These are phyloP conservation scores for Oncorhynchus kisutch DNA, from an alignment of 2,113 vertebrate species.

Conservation along the genomic window DNA sequence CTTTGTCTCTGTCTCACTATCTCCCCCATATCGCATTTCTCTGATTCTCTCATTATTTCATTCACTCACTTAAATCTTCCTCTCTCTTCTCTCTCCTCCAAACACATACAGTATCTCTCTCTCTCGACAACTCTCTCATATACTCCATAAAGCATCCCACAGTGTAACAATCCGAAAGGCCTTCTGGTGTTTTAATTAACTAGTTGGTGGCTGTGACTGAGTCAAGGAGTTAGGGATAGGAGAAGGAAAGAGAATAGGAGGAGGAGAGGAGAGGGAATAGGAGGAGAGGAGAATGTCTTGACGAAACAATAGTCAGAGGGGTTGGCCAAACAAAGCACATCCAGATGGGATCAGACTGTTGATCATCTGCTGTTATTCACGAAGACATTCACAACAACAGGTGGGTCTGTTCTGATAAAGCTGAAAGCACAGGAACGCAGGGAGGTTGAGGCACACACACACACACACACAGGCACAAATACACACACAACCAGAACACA, in stretches of 20 bases:
- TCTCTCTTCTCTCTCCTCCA: background rate
- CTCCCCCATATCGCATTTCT: background rate
- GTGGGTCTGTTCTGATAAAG: constrained; percentile 5
- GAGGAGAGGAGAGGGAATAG: background rate
- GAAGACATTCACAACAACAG: background rate
- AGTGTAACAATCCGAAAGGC: constrained; percentile 37
- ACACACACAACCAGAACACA: constrained; percentile 6
- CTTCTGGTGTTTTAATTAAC: constrained; percentile 21
- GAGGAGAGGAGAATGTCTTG: background rate
- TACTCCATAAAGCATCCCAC: constrained; percentile 48
- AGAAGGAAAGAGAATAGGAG: background rate
- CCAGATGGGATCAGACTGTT: too few species aligned
- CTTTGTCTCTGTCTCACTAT: background rate
- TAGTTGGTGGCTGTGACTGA: constrained; percentile 7
- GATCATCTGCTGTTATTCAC: constrained; percentile 1
- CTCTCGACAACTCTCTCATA: constrained; percentile 35
- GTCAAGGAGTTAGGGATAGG: constrained; percentile 1
- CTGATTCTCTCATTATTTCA: constrained; percentile 18
- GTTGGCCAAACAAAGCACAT: background rate
- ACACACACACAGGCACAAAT: background rate
- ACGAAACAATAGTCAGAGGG: background rate
- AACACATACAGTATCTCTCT: background rate
- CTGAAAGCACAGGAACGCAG: constrained; percentile 46
- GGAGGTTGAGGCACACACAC: constrained; percentile 12
- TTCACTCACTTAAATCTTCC: background rate